phyloP scores from a whole-genome alignment of 2,888 invertebrate genomes.

The Andricus curvator region DNA sequence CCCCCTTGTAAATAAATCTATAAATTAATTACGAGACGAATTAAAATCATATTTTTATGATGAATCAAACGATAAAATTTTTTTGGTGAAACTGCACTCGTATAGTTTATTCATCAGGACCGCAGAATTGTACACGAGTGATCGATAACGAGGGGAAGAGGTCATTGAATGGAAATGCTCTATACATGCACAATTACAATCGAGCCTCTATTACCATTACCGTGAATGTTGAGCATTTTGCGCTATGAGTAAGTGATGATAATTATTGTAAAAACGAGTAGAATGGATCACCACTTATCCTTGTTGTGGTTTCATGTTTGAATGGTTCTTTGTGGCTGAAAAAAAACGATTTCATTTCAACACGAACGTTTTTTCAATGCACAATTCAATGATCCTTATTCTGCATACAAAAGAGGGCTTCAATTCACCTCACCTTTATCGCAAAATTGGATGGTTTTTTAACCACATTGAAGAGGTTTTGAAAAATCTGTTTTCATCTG shows the following conservation, averaged over 20 bases:
- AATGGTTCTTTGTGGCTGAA: conserved; percentile 1
- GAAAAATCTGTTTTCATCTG: too few species aligned
- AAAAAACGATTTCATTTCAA: neutral
- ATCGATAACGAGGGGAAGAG: conserved; percentile 3
- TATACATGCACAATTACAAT: neutral
- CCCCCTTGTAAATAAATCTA: too few species aligned
- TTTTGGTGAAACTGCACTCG: too few species aligned
- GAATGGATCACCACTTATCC: neutral
- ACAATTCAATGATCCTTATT: conserved; percentile 25
- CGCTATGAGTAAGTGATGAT: neutral
- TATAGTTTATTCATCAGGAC: too few species aligned
- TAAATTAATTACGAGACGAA: too few species aligned
- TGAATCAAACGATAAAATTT: too few species aligned
- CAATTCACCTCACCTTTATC: neutral
- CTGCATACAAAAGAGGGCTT: neutral
- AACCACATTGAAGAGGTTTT: neutral
- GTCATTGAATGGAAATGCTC: neutral
- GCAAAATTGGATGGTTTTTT: neutral
- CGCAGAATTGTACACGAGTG: neutral
- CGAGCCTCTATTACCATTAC: neutral
- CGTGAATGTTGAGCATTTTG: neutral
- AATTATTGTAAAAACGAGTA: neutral
- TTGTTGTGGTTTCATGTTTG: neutral
- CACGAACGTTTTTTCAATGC: neutral
- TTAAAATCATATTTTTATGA: too few species aligned